Base-by-base conservation (phyloP, 1,140 invertebrate species). In the Oreohelix idahoensis region DNA sequence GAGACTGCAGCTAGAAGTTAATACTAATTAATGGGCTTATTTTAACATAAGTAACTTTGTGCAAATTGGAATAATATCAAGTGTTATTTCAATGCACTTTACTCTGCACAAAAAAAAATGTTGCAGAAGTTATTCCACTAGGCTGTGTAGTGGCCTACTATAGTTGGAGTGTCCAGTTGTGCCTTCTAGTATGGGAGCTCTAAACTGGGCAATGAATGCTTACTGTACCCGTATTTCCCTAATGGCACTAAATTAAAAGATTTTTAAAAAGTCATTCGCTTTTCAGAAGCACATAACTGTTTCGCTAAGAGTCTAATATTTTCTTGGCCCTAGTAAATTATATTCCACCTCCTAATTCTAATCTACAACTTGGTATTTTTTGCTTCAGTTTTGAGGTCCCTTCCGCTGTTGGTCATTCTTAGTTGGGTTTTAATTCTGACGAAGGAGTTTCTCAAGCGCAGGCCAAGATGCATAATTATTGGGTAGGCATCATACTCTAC, bases 391-490 rank as follows among this genome's bases (percentile, higher is more conserved):
- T 49, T 81, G 79, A 81, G 69, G 69, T 45, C 63, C 39, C 45
- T 32, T 71, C 45, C 11, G 32, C 66, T 71, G 63, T 71, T 81
- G 63, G 53, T 76, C 42, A 42, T 36, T 79, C 36, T 58, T 71
- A 73, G 42, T 35, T 70, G 45, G 26, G 63, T 73, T 73, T 71
- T 81, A 29, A 81, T 81, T 71, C 79, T 81, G 74, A 76, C 74
- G 74, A 51, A 76, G 74, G 74, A 76, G 74, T 71, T 45, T 23
- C 79, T 20, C 63, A 81, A 73, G 63, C 32, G 11, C 79, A 73
- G 39, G 42, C 42, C 79, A 81, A 71, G 49, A 81, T 74, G 80
- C 69, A 73, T 81, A 38, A 81, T 81, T 81, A 81, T 26, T 13
- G 38, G 79, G 79, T 81, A 81, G 69, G 69, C 63, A 71, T 32